Conservation (phyloP, 2,888 invertebrate genomes). For the Xylota segnis region DNA sequence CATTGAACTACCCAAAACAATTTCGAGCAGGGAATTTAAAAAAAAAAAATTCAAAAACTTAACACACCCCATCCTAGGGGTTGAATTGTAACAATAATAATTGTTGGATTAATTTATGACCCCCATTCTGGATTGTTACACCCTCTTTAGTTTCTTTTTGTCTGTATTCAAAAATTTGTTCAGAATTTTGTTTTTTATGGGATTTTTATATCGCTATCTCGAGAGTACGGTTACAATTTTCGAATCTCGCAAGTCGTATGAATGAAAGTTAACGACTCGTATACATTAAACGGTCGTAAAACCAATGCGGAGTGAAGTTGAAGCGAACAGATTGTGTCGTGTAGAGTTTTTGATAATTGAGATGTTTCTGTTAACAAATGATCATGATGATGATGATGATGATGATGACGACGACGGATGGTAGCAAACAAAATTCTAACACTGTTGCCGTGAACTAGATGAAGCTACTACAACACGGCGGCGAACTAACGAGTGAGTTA, state of each 20-base stretch:
- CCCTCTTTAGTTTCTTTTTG: conserved; percentile 48
- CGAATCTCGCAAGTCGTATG: conserved; percentile 59
- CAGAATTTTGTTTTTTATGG: conserved; percentile 53
- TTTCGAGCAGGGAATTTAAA: conserved; percentile 10
- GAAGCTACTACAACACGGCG: conserved; percentile 18
- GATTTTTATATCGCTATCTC: conserved; percentile 64
- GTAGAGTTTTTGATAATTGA: conserved; percentile 64
- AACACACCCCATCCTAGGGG: conserved; percentile 28
- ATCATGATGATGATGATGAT: conserved; percentile 25
- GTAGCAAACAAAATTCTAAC: conserved; percentile 34
- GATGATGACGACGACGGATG: background rate
- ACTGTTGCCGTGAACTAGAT: conserved; percentile 48
- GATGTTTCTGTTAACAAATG: conserved; percentile 68
- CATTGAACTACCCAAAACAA: conserved; percentile 28
- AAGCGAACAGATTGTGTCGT: conserved; percentile 52
- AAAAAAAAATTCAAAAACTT: conserved; percentile 7
- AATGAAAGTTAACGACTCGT: conserved; percentile 76
- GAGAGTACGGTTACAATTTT: conserved; percentile 52
- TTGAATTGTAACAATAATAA: conserved; percentile 61
- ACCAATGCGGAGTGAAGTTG: conserved; percentile 30
- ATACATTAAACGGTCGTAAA: conserved; percentile 72
- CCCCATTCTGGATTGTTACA: conserved; percentile 45
- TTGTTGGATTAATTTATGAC: conserved; percentile 74
- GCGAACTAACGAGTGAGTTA: conserved; percentile 28
- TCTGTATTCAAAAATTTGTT: conserved; percentile 35